Evolutionary conservation across 2,888 invertebrate genomes (phyloP), one percentile per base, ranked within the genome.

Genomic region (Brenthis ino): DNA sequence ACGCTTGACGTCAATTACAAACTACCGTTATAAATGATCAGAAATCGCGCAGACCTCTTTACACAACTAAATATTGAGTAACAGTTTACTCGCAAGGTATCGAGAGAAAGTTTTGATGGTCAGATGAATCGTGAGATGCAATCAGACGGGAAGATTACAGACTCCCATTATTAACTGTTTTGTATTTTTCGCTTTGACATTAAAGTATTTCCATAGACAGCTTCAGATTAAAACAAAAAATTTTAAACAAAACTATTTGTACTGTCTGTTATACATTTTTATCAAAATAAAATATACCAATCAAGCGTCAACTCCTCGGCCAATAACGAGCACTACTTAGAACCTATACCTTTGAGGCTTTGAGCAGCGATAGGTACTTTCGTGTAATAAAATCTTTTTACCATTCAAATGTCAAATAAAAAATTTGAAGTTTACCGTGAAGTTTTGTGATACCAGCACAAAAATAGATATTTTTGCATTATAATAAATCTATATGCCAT

Each of bases 71-170:
- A 75, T 80, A 80, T 91, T 89, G 86, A 85, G 87, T 88, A 89
- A 90, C 83, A 78, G 74, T 76, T 77, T 72, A 82, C 83, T 81
- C 80, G 81, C 85, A 82, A 84, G 83, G 84, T 86, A 89, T 88
- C 86, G 82, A 85, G 91, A 88, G 92, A 91, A 92, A 91, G 91
- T 91, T 80, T 79, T 82, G 84, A 85, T 81, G 79, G 79, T 77
- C 82, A 85, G 82, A 71, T 71, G 73, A 71, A 72, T 66, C 77
- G 83, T 75, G 77, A 86, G 87, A 88, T 88, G 87, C 82, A 84
- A 81, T 81, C 81, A 80, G 80, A 80, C 81, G 82, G 81, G 82
- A 81, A 82, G 77, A 76, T 75, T 76, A 73, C 70, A 73, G 77
- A 77, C 76, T 82, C 79, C 79, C 82, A 82, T 85, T 82, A 79